Base-by-base conservation (phyloP, 2,888 invertebrate genomes). In the Metacarcinus magister region DNA sequence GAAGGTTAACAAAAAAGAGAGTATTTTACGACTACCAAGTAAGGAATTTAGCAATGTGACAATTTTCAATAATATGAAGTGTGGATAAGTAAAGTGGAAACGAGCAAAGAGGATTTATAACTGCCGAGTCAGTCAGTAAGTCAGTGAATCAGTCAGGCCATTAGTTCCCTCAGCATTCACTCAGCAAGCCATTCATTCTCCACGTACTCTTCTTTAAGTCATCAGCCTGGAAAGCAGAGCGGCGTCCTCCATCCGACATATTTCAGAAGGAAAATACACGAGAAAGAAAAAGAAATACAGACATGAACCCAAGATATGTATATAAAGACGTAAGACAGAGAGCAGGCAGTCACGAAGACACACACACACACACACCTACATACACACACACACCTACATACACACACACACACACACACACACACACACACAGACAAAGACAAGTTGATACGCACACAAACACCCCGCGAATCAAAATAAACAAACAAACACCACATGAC, bases 171-270 rank as follows among this genome's bases (percentile, higher is more conserved):
- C 82, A 82, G 82, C 32, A 32, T 28, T 82, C 82, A 32, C 7
- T 32, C 82, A 82, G 82, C 82, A 4, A 28, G 28, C 10, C 28
- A 82, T 28, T 82, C 82, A 82, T 82, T 82, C 82, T 32, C 10
- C 82, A 32, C 16, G 28, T n/a, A 67, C 67, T 82, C 82, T 32
- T 82, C 82, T 82, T 82, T 82, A 82, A 82, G 82, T 32, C 82
- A 32, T 82, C 82, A 32, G 2, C 13, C 7, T 82, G 82, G 32
- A 82, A 82, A 32, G 67, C n/a, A 19, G 19, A 67, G 82, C 32
- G 28, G 2, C 32, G 10, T 32, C 82, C 82, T 28, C 32, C 82
- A 82, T 32, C 82, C 82, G 32, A 23, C 32, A 32, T 82, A 28
- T 82, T 82, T 2, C 82, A 13, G 32, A 67, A 23, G 67, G 67